phyloP scores from a whole-genome alignment of 1,140 invertebrate species.

The Macrobrachium nipponense region DNA sequence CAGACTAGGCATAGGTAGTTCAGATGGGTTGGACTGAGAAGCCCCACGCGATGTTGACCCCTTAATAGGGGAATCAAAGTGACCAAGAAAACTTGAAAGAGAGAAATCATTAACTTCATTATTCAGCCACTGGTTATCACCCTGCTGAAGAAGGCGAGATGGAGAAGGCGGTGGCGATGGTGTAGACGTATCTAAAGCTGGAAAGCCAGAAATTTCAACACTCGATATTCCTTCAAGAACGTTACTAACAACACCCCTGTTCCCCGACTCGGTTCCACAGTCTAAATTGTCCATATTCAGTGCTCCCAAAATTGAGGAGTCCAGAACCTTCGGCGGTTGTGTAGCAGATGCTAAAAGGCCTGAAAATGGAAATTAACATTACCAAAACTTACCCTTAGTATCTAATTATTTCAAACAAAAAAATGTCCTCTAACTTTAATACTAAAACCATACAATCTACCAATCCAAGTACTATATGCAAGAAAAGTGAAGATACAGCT shows the following conservation, averaged over 20 bases:
- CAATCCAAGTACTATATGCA: too few species aligned
- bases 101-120: conserved; percentile 80
- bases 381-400: not conserved
- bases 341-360: conserved; percentile 49
- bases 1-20: conserved; percentile 32
- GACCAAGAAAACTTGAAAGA: conserved; percentile 82
- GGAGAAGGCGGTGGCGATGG: conserved; percentile 75
- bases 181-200: conserved; percentile 35
- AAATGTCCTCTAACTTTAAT: too few species aligned
- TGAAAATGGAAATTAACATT: conserved; percentile 11
- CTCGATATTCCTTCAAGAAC: conserved; percentile 10
- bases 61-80: conserved; percentile 78
- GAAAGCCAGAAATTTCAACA: conserved; percentile 36
- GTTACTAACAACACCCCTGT: not conserved
- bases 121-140: conserved; percentile 79
- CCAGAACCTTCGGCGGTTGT: conserved; percentile 22
- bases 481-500: too few species aligned
- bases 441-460: too few species aligned
- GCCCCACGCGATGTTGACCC: conserved; percentile 29
- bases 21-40: conserved; percentile 8
- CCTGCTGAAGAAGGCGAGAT: conserved; percentile 81
- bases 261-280: not conserved
- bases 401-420: too few species aligned
- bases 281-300: not conserved
- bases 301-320: conserved; percentile 16